phyloP scores from a whole-genome alignment of 2,888 invertebrate genomes.

The Drosophila paracracens region DNA sequence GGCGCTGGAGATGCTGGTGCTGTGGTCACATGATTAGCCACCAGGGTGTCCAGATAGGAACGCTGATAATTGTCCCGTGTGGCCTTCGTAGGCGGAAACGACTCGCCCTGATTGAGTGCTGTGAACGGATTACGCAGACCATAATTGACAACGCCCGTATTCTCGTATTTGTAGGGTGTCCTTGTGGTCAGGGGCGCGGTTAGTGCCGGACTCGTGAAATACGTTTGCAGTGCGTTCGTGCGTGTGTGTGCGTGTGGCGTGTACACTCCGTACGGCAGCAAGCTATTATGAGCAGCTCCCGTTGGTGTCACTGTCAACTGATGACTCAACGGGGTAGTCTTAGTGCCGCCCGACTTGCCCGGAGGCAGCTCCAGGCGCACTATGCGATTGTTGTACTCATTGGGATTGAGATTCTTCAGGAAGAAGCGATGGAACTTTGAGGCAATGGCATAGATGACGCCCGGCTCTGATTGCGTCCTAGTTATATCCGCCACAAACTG shows the following conservation, averaged over 20 bases:
- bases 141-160: conserved; percentile 75
- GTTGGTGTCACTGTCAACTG: conserved; percentile 36
- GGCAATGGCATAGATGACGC: conserved; percentile 90
- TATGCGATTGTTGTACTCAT: conserved; percentile 91
- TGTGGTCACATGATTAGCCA: conserved; percentile 37
- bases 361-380: conserved; percentile 86
- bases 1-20: conserved; percentile 25
- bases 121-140: conserved; percentile 82
- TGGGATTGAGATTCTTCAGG: conserved; percentile 88
- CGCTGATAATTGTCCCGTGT: conserved; percentile 67
- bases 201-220: conserved; percentile 70
- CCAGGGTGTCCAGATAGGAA: conserved; percentile 80
- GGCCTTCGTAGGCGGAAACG: conserved; percentile 81
- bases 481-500: conserved; percentile 93
- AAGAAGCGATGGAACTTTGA: conserved; percentile 93
- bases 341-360: conserved; percentile 7
- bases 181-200: conserved; percentile 57
- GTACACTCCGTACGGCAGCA: conserved; percentile 49
- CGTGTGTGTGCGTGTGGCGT: conserved; percentile 36
- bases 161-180: conserved; percentile 78
- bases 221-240: conserved; percentile 59
- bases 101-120: conserved; percentile 83
- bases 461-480: conserved; percentile 89
- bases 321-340: conserved; percentile 30
- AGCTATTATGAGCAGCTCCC: conserved; percentile 49